Base-by-base conservation (phyloP, 35 echinoderm and acorn worm species). In the Apostichopus parvimensis region DNA sequence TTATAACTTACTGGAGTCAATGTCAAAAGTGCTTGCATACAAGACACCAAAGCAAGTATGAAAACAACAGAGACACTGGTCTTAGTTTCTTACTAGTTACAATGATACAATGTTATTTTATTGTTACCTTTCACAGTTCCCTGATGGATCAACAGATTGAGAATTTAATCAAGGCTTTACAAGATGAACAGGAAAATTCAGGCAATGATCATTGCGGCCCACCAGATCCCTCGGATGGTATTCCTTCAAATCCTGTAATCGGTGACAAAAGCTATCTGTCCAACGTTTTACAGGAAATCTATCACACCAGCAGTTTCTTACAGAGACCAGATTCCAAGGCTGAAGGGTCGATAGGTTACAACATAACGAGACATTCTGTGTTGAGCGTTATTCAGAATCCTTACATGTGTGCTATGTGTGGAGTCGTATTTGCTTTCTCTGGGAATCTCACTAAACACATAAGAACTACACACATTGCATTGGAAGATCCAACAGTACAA, bases 341-440 rank as follows among this genome's bases (percentile, higher is more conserved):
- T 4, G 52, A 18, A 65, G 86, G 68, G 26, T 57, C 18, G 58
- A 22, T 88, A 7, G 60, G 86, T 26, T 88, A 45, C 86, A 88
- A 88, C 64, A 88, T 88, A 10, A 65, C 62, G 7, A 71, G 64
- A 54, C 68, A 88, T 75, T 53, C 86, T 10, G 60, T 88, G 17
- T 1, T 68, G 22, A 72, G 64, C 26, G 28, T 62, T 14, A 75
- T 88, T 9, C 61, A 88, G 62, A 91, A 91, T 56, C 89, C 89
- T 8, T 91, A 91, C 89, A 91, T 91, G 89, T 91, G 89, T 59
- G 14, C 72, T 1, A 57, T 91, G 60, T 91, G 89, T 28, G 89
- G 89, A 21, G 70, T 52, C 2, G 73, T 79, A 53, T 91, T 78
- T 59, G 76, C 53, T 91, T 66, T 24, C 21, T 72, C 61, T 12